Evolutionary conservation across 2,797 vertebrate species (phyloP).

Genomic region (Sciurus carolinensis): DNA sequence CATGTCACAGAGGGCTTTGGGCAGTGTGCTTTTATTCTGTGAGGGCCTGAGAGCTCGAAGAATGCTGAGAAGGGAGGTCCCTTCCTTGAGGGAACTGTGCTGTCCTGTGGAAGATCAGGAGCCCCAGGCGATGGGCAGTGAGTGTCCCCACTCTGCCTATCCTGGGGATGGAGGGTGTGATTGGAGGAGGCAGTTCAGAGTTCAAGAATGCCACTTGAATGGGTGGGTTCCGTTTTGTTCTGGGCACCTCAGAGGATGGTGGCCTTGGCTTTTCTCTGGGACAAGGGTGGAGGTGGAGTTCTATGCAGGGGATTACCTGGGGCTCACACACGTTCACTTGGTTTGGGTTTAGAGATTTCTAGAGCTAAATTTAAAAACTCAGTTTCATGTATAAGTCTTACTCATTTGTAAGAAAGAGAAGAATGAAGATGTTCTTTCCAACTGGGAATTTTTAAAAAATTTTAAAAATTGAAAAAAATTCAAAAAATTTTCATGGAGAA

Average conservation of each 20-base stretch:
- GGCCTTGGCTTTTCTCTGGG: not conserved
- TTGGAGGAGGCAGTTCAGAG: not conserved
- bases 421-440: slow-evolving; percentile 13
- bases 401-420: slow-evolving; percentile 12
- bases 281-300: not conserved
- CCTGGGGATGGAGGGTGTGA: not conserved
- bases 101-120: not conserved
- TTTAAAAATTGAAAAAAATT: too few species aligned
- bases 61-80: too few species aligned
- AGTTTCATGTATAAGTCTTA: not conserved
- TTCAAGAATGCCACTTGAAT: not conserved
- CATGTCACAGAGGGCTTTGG: not conserved
- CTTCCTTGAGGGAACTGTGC: not conserved
- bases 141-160: not conserved
- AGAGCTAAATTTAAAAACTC: not conserved
- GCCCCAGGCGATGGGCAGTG: not conserved
- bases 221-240: rapidly evolving
- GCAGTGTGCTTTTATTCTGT: not conserved
- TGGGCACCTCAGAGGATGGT: not conserved
- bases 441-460: not conserved
- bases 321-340: not conserved
- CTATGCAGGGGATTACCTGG: too few species aligned
- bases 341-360: not conserved
- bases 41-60: not conserved
- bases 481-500: too few species aligned